Percentiles rank a stretch among this genome's conserved stretches.
Conservation (phyloP, 2,113 vertebrate genomes). For the Setophaga petechia region DNA sequence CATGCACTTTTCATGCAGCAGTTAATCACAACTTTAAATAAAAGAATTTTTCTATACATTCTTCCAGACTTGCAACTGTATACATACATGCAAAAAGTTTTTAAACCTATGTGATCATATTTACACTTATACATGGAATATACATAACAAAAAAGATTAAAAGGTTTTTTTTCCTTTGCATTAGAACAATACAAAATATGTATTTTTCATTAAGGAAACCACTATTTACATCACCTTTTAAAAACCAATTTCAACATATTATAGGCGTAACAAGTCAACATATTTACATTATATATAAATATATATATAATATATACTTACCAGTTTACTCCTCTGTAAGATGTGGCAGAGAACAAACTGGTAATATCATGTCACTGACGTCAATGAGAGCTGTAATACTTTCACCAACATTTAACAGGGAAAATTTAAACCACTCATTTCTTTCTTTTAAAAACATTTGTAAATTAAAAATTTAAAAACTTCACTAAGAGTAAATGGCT, state of each 20-base stretch:
- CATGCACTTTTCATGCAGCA: conserved; percentile 85
- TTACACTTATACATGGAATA: conserved; percentile 85
- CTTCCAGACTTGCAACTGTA: conserved; percentile 84
- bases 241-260: conserved; percentile 82
- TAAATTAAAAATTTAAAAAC: conserved; percentile 68
- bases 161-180: conserved; percentile 74
- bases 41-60: conserved; percentile 83
- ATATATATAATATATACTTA: conserved; percentile 81
- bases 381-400: conserved; percentile 76
- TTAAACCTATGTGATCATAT: conserved; percentile 81
- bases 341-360: conserved; percentile 79
- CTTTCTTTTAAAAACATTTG: conserved; percentile 60
- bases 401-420: conserved; percentile 71
- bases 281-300: conserved; percentile 80
- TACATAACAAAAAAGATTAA: conserved; percentile 81
- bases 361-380: conserved; percentile 77
- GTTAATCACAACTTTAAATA: conserved; percentile 85
- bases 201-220: conserved; percentile 83
- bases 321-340: conserved; percentile 76
- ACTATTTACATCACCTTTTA: conserved; percentile 85
- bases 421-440: conserved; percentile 62
- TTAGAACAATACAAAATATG: conserved; percentile 86
- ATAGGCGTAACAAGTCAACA: conserved; percentile 79
- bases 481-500: conserved; percentile 60
- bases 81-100: conserved; percentile 83